Evolutionary conservation across 2,797 vertebrate genomes (phyloP), one percentile per base, ranked within the genome.

Genomic region (Amniataba percoides): DNA sequence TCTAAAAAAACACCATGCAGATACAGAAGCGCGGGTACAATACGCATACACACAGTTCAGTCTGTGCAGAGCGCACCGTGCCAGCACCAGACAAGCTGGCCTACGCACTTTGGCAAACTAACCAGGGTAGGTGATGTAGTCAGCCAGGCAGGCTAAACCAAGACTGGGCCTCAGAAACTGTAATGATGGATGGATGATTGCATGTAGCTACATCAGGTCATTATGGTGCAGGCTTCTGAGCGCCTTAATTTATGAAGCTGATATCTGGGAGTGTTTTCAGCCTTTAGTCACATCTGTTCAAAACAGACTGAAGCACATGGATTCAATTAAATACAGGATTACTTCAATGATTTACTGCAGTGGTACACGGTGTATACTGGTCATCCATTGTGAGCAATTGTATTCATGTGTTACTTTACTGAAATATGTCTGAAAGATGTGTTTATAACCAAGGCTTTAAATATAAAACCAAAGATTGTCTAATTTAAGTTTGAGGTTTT

Each of bases 221-320:
- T 62, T 39, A 18, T 45, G 21, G 18, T 69, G 40, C 34, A 51
- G n/a, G 52, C 75, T 65, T 82, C 71, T 43, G 23, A 68, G 16
- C 31, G 11, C 48, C 15, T 56, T 52, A 66, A 46, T 75, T 42
- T 27, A 76, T 74, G 21, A 43, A 55, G 36, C 40, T 65, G 36
- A 80, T 64, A 60, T 83, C 67, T 78, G 60, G 63, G 48, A 79
- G 56, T 18, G 40, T 49, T 73, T 71, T 59, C 8, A 5, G 16
- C 19, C 58, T 65, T 71, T 68, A 80, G 55, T 84, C 56, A 80
- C 40, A 81, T 59, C 48, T 80, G 67, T 39, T 80, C 4, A 74
- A 53, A 69, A 66, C 48, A 71, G 2, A 55, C 31, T 45, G 45
- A 67, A 48, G 39, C 53, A 86, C 63, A 71, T 74, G 64, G 68